Evolutionary conservation across 2,888 invertebrate species (phyloP).

Genomic region (Gymnoscelis rufifasciata): DNA sequence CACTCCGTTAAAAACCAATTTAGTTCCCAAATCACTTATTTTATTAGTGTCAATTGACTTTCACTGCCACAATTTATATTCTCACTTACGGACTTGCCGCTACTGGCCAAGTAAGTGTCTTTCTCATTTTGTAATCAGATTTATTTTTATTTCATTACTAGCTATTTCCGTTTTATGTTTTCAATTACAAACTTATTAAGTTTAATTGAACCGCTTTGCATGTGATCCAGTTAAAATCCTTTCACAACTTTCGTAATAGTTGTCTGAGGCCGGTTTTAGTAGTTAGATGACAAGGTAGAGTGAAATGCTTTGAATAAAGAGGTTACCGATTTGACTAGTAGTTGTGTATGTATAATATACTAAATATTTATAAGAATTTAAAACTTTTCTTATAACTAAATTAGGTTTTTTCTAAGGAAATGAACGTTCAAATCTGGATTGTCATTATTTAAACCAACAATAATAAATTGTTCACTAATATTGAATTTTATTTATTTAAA

Average conservation of each 20-base stretch:
- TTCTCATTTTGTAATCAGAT: slow-evolving; percentile 21
- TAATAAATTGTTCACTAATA: no score
- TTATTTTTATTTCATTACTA: slow-evolving; percentile 27
- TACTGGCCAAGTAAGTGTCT: slow-evolving; percentile 5
- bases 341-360: no score
- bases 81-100: slow-evolving; percentile 6
- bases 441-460: no score
- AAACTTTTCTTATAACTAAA: no score
- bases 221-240: slow-evolving; percentile 35
- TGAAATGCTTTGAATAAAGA: no score
- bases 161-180: slow-evolving; percentile 30
- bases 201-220: slow-evolving; percentile 36
- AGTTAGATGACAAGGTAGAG: no score
- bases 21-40: slow-evolving; percentile 1
- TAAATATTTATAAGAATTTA: no score
- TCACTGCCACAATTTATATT: slow-evolving; percentile 18
- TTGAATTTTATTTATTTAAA: no score
- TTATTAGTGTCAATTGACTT: slow-evolving; percentile 17
- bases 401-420: no score
- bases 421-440: no score
- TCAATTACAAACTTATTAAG: slow-evolving; percentile 31
- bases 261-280: neutral
- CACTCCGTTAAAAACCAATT: neutral
- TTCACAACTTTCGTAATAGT: slow-evolving; percentile 35
- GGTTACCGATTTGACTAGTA: no score